These are phyloP conservation scores for Euglossa dilemma DNA, from an alignment of 1,140 invertebrate species.

Conservation along the genomic window DNA sequence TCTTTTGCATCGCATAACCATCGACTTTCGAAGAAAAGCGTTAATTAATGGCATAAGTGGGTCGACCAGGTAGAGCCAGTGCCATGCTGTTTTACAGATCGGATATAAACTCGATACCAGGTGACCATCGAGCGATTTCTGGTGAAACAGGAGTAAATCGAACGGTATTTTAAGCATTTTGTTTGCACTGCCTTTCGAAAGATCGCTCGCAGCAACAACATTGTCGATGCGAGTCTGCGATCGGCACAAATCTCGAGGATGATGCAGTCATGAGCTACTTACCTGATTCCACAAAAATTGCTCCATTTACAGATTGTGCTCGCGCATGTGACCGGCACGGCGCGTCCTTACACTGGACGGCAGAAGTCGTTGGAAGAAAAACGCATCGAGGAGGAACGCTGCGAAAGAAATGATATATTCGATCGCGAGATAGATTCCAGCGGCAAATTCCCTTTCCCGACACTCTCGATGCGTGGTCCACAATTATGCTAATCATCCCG, in stretches of 20 bases:
- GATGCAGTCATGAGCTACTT: not conserved
- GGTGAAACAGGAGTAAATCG: constrained; percentile 3
- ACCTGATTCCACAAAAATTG: not conserved
- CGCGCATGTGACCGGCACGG: not conserved
- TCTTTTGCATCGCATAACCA: not conserved
- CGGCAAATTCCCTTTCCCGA: not conserved
- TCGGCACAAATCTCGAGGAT: not conserved
- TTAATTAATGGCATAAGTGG: constrained; percentile 23
- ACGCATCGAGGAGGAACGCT: not conserved
- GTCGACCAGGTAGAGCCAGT: not conserved
- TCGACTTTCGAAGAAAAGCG: constrained; percentile 16
- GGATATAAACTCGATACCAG: not conserved
- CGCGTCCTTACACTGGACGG: too few species aligned
- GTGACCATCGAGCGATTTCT: not conserved
- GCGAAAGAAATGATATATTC: not conserved
- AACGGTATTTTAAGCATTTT: constrained; percentile 33
- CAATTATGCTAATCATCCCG: constrained; percentile 30
- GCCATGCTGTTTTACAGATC: not conserved
- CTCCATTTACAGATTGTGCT: not conserved
- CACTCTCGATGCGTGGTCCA: not conserved
- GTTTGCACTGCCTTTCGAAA: constrained; percentile 33
- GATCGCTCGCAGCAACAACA: not conserved
- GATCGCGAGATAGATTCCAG: not conserved
- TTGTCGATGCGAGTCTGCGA: not conserved
- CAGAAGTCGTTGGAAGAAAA: not conserved